Percentiles rank a stretch among this genome's conserved stretches.
Evolutionary conservation across 2,888 invertebrate species (phyloP).

Genomic region (Rhagium mordax): DNA sequence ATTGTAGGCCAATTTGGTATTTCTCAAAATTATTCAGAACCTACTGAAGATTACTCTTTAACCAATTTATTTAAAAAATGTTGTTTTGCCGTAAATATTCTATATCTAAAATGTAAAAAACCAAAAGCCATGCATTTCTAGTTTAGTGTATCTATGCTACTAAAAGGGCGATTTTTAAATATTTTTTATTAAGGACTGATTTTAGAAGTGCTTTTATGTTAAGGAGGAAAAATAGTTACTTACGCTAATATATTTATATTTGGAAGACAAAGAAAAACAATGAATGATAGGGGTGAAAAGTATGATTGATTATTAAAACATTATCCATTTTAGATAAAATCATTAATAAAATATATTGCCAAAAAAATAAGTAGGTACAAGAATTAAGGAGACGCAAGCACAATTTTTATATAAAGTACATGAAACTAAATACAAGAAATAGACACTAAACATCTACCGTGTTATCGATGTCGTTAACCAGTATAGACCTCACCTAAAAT

Average conservation of each 20-base stretch:
- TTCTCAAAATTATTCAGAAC: constrained; percentile 25
- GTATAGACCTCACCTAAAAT: constrained; percentile 1
- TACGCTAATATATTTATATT: constrained; percentile 23
- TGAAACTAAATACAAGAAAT: not conserved
- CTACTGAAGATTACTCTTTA: constrained; percentile 28
- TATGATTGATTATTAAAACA: not conserved
- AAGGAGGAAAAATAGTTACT: constrained; percentile 11
- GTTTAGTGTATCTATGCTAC: constrained; percentile 28
- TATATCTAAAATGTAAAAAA: constrained; percentile 49
- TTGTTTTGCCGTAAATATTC: constrained; percentile 68
- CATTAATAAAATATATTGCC: not conserved
- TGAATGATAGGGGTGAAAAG: constrained; percentile 25
- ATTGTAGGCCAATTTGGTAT: constrained; percentile 36
- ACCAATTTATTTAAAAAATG: constrained; percentile 57
- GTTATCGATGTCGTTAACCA: not conserved
- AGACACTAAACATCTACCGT: not conserved
- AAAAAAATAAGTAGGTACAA: not conserved
- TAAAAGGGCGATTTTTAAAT: constrained; percentile 18
- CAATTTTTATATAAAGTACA: not conserved
- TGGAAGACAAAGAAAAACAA: constrained; percentile 30
- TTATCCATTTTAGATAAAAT: not conserved
- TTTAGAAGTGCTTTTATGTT: constrained; percentile 25
- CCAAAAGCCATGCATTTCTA: constrained; percentile 59
- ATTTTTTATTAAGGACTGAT: constrained; percentile 1
- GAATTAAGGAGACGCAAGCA: not conserved